Evolutionary conservation across 2,888 invertebrate species (phyloP).

Genomic region (Stenurella melanura): DNA sequence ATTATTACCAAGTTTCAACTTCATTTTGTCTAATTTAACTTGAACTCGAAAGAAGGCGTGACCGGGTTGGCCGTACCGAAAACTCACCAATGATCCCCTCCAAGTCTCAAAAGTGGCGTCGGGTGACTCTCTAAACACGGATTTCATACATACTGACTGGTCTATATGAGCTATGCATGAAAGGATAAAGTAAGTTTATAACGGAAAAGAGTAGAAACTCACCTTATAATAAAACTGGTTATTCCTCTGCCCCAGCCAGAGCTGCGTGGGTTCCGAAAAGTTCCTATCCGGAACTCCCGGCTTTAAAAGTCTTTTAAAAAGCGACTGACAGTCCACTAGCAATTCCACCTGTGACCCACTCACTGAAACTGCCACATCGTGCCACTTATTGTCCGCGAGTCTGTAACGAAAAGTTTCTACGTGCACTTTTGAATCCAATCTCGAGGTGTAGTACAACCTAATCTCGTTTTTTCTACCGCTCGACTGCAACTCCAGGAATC

Average conservation of each 20-base stretch:
- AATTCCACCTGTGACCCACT: slow-evolving; percentile 89
- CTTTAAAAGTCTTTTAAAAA: slow-evolving; percentile 86
- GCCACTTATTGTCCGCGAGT: slow-evolving; percentile 92
- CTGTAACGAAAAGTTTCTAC: slow-evolving; percentile 92
- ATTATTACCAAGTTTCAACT: too few species aligned
- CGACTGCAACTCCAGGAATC: slow-evolving; percentile 93
- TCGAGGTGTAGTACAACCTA: slow-evolving; percentile 85
- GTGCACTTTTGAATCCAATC: slow-evolving; percentile 77
- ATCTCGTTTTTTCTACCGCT: slow-evolving; percentile 92
- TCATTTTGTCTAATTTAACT: too few species aligned
- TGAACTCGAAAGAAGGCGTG: too few species aligned
- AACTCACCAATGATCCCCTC: too few species aligned
- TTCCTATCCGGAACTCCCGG: slow-evolving; percentile 85
- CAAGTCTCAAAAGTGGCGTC: too few species aligned
- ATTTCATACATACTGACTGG: too few species aligned
- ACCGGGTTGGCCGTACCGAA: too few species aligned
- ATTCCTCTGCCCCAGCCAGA: slow-evolving; percentile 93
- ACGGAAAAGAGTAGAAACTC: slow-evolving; percentile 46
- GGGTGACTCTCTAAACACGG: too few species aligned
- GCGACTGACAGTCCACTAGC: slow-evolving; percentile 89
- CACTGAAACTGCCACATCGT: slow-evolving; percentile 88
- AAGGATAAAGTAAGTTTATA: too few species aligned
- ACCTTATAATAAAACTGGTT: slow-evolving; percentile 93
- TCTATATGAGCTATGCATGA: too few species aligned
- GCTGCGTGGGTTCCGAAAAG: slow-evolving; percentile 83